phyloP scores from a whole-genome alignment of 2,113 vertebrate species.

The Rhizomys pruinosus region DNA sequence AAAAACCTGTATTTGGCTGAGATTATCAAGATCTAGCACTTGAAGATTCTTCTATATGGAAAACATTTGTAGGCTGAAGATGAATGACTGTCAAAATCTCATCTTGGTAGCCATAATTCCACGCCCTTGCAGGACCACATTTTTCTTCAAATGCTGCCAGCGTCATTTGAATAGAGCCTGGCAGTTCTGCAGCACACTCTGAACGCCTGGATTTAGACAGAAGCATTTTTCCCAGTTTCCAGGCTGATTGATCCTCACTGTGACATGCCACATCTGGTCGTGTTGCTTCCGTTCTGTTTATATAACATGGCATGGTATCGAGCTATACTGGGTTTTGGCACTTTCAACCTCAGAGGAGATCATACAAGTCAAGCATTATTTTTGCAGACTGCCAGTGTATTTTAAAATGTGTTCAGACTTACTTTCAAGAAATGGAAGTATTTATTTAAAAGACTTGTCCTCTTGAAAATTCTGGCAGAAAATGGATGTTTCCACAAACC shows the following conservation, averaged over 20 bases:
- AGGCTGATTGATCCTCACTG: slow-evolving; percentile 56
- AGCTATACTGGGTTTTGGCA: slow-evolving; percentile 53
- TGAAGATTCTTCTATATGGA: not conserved
- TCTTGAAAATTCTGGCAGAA: slow-evolving; percentile 39
- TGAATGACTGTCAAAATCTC: slow-evolving; percentile 29
- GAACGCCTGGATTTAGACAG: slow-evolving; percentile 31
- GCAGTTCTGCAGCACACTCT: not conserved
- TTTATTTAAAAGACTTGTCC: slow-evolving; percentile 45
- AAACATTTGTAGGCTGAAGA: not conserved
- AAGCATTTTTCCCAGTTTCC: slow-evolving; percentile 21
- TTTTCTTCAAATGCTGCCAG: slow-evolving; percentile 1
- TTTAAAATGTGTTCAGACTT: slow-evolving; percentile 56
- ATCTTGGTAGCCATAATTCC: slow-evolving; percentile 27
- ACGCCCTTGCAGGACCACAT: not conserved
- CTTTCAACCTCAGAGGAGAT: slow-evolving; percentile 26
- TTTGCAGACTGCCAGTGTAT: slow-evolving; percentile 56
- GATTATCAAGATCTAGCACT: slow-evolving; percentile 37
- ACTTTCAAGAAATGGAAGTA: slow-evolving; percentile 32
- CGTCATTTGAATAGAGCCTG: slow-evolving; percentile 49
- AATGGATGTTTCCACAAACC: not conserved
- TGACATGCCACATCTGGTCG: slow-evolving; percentile 72
- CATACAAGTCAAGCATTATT: slow-evolving; percentile 47
- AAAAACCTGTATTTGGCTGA: not conserved
- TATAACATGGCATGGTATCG: slow-evolving; percentile 32
- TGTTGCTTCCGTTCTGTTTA: slow-evolving; percentile 59